Percentiles rank a stretch among this genome's conserved stretches.
These are phyloP conservation scores for Urechis unicinctus DNA, from an alignment of 2,888 invertebrate species.

Conservation along the genomic window DNA sequence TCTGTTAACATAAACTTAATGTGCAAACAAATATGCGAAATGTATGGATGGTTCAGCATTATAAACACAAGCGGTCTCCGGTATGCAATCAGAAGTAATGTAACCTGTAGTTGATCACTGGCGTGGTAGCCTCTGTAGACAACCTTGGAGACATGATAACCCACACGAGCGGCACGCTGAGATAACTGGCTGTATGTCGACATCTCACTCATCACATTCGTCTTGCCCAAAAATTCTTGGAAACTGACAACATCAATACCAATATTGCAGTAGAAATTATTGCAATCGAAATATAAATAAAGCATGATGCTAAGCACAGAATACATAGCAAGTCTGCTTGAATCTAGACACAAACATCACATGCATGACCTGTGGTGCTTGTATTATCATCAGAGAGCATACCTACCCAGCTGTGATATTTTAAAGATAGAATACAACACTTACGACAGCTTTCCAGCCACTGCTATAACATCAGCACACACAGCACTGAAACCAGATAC, in stretches of 20 bases:
- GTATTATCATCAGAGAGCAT: too few relatives aligned
- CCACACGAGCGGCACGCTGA: conserved; percentile 33
- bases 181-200: conserved; percentile 32
- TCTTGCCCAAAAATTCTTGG: conserved; percentile 33
- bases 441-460: conserved; percentile 40
- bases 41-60: too few relatives aligned
- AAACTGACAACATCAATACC: conserved; percentile 28
- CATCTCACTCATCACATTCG: conserved; percentile 29
- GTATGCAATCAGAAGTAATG: too few relatives aligned
- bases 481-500: conserved; percentile 44
- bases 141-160: conserved; percentile 38
- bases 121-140: conserved; percentile 45
- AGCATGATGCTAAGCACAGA: too few relatives aligned
- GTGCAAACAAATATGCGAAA: background rate
- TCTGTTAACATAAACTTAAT: conserved; percentile 19
- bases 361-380: too few relatives aligned
- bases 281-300: too few relatives aligned
- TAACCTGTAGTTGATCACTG: conserved; percentile 39
- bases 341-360: too few relatives aligned
- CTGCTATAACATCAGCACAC: conserved; percentile 45
- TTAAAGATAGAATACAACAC: too few relatives aligned
- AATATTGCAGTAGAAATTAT: too few relatives aligned
- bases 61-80: too few relatives aligned
- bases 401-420: too few relatives aligned
- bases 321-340: too few relatives aligned